A percentile compares a stretch with the other conserved stretches of the same genome.
These are phyloP conservation scores for Peromyscus eremicus DNA, from an alignment of 2,797 vertebrate species.

Conservation along the genomic window DNA sequence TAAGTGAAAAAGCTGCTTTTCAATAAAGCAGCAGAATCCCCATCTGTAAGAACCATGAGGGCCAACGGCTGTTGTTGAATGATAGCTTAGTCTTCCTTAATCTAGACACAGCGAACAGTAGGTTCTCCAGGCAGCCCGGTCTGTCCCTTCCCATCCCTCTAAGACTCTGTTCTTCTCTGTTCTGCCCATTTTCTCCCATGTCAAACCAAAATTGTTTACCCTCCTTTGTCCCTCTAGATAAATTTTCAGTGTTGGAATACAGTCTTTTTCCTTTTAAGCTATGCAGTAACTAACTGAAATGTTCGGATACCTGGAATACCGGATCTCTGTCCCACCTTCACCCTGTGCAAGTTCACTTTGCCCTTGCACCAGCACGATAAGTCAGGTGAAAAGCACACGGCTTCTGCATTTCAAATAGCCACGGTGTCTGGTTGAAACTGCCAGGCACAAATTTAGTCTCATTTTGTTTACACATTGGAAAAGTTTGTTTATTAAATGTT, in stretches of 20 bases:
- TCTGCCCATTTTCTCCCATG: slow-evolving; percentile 79
- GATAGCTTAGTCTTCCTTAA: slow-evolving; percentile 80
- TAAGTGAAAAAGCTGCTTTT: slow-evolving; percentile 69
- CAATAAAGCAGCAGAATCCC: slow-evolving; percentile 72
- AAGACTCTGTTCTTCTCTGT: slow-evolving; percentile 79
- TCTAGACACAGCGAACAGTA: slow-evolving; percentile 58
- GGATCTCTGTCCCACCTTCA: slow-evolving; percentile 72
- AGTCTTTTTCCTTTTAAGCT: slow-evolving; percentile 84
- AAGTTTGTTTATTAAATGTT: slow-evolving; percentile 87
- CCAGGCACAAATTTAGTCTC: slow-evolving; percentile 87
- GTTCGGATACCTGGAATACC: slow-evolving; percentile 75
- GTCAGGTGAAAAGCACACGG: slow-evolving; percentile 82
- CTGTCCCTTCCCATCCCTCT: slow-evolving; percentile 49
- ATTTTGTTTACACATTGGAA: slow-evolving; percentile 86
- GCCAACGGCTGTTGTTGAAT: slow-evolving; percentile 80
- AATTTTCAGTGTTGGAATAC: slow-evolving; percentile 85
- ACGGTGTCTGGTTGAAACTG: slow-evolving; percentile 82
- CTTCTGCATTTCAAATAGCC: slow-evolving; percentile 85
- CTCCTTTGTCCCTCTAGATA: slow-evolving; percentile 82
- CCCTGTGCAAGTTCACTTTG: slow-evolving; percentile 80
- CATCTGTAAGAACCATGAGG: slow-evolving; percentile 57
- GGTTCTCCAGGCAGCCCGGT: slow-evolving; percentile 81
- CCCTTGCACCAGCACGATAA: slow-evolving; percentile 65
- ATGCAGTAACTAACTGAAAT: slow-evolving; percentile 83
- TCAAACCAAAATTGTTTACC: slow-evolving; percentile 84